Evolutionary conservation across 1,140 invertebrate species (phyloP), one percentile per base, ranked within the genome.

Genomic region (Acromyrmex charruanus): DNA sequence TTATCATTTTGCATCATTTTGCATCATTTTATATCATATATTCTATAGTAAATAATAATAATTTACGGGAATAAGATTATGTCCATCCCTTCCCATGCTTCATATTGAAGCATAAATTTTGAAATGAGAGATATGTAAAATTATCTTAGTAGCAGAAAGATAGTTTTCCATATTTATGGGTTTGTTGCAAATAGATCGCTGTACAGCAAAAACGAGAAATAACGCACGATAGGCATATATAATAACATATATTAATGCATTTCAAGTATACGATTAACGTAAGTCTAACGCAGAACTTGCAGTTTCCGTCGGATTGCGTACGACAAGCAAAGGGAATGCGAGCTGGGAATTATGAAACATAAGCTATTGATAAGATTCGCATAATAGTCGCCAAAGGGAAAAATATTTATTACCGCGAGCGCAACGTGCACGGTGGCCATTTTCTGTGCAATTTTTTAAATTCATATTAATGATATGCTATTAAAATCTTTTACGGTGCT

Each of bases 401-500:
- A 53, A 51, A 51, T 51, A 7, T 61, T 61, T 16, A 25, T 51
- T 75, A 51, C 44, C 39, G 44, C 80, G 39, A 31, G 2, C 28
- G 44, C 21, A 53, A 68, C 39, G 49, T 28, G 25, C 31, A 35
- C 1, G 25, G 55, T 74, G 39, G 55, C 25, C 25, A 82, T 82
- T 74, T 82, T 74, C 39, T 39, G 18, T 35, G 69, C 44, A 75
- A 63, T 75, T 71, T 49, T 39, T 81, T 75, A 25, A 63, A 84
- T 84, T 63, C 39, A 21, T 18, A 4, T 61, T 84, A 72, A 84
- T 63, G 16, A 10, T 14, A 31, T 63, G 44, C 69, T 59, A 63
- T 84, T 74, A 61, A 35, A 75, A 63, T 84, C 25, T 51, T 74
- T 84, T 51, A 63, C 25, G 69, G 58, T 74, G 53, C 55, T 74